Conservation (phyloP, 2,888 invertebrate genomes). For the Hoplodrina ambigua region DNA sequence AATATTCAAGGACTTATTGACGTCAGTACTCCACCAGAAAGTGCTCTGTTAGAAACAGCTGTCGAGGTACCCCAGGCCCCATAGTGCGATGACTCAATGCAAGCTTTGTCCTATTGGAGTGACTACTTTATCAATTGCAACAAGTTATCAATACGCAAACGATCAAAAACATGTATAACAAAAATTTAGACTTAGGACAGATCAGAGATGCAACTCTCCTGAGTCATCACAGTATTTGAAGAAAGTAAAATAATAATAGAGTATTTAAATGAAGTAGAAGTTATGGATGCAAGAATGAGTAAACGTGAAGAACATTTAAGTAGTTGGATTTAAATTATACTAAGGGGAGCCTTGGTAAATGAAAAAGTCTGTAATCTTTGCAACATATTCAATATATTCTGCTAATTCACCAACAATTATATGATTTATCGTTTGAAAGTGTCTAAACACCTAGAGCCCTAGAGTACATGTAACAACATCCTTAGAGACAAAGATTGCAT, state of each 20-base stretch:
- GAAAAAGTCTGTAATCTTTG: constrained; percentile 85
- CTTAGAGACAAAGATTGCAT: constrained; percentile 89
- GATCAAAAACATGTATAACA: constrained; percentile 66
- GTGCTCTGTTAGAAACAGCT: constrained; percentile 59
- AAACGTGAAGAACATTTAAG: constrained; percentile 76
- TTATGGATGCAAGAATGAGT: constrained; percentile 82
- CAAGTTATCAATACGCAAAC: constrained; percentile 65
- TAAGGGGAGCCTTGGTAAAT: constrained; percentile 81
- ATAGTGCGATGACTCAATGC: constrained; percentile 91
- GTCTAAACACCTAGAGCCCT: constrained; percentile 80
- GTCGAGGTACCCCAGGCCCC: constrained; percentile 80
- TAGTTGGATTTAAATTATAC: constrained; percentile 67
- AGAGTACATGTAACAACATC: constrained; percentile 76
- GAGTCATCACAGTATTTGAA: constrained; percentile 89
- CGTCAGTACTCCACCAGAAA: constrained; percentile 67
- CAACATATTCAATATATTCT: constrained; percentile 89
- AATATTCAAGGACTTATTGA: neutral
- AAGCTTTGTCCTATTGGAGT: constrained; percentile 88
- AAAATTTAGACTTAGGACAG: constrained; percentile 72
- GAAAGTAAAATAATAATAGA: constrained; percentile 73
- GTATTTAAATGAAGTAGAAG: constrained; percentile 71
- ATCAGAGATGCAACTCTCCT: constrained; percentile 79
- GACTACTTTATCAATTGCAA: constrained; percentile 63
- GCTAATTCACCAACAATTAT: constrained; percentile 85
- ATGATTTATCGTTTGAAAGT: constrained; percentile 67